These are phyloP conservation scores for Epinephelus malabaricus DNA, from an alignment of 2,797 vertebrate species.

Conservation along the genomic window DNA sequence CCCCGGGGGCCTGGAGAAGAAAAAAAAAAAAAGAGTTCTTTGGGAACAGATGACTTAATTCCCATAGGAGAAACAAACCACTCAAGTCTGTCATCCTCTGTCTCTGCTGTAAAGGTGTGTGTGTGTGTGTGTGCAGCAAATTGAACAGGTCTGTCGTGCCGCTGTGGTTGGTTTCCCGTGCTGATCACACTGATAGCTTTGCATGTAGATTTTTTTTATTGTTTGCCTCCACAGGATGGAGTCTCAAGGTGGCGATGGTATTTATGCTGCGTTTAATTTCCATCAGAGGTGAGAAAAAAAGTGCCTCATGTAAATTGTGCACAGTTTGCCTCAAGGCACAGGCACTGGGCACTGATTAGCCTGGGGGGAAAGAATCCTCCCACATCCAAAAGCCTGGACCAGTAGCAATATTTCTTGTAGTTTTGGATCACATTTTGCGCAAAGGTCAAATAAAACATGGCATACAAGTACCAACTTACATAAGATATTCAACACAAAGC, in stretches of 20 bases:
- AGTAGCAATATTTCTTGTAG: no score
- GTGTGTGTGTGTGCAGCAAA: background rate
- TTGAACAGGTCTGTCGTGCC: constrained; percentile 17
- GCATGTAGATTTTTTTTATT: constrained; percentile 5
- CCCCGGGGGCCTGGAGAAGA: constrained; percentile 12
- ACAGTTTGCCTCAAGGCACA: background rate
- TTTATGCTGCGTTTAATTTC: constrained; percentile 1
- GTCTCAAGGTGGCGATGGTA: constrained; percentile 18
- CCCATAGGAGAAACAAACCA: constrained; percentile 56
- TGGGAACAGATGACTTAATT: constrained; percentile 66
- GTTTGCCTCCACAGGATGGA: constrained; percentile 2
- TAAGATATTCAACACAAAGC: background rate
- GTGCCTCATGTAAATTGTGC: background rate
- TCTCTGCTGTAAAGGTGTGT: constrained; percentile 16
- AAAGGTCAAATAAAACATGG: constrained; percentile 4
- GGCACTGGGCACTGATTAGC: background rate
- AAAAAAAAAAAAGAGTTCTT: constrained; percentile 38
- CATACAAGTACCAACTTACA: background rate
- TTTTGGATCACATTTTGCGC: background rate
- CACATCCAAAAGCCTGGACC: no score
- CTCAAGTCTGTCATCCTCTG: constrained; percentile 51
- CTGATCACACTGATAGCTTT: constrained; percentile 12
- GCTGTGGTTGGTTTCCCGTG: background rate
- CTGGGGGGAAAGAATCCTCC: background rate
- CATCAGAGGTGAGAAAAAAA: background rate